phyloP scores from a whole-genome alignment of 1,140 invertebrate species.

The Lepidurus apus region DNA sequence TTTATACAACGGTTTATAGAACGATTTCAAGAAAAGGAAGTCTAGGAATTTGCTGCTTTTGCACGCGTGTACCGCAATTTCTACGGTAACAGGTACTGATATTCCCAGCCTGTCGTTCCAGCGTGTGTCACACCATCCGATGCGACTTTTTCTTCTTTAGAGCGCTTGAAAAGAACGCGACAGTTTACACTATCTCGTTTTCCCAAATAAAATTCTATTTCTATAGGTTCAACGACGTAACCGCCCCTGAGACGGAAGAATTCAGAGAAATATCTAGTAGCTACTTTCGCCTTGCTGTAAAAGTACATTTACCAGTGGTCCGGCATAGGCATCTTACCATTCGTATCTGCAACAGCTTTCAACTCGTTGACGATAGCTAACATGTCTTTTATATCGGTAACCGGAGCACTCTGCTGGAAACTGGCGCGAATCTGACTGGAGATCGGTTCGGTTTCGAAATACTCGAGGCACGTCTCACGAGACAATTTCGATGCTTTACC shows the following conservation, averaged over 20 bases:
- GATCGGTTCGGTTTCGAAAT: slow-evolving; percentile 26
- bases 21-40: too few relatives aligned
- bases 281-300: neutral
- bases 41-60: too few relatives aligned
- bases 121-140: neutral
- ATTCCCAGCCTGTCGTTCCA: slow-evolving; percentile 16
- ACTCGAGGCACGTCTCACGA: neutral
- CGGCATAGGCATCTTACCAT: neutral
- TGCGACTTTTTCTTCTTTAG: neutral
- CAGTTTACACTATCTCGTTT: slow-evolving; percentile 25
- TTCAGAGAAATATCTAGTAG: neutral
- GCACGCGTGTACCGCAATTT: neutral
- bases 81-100: slow-evolving; percentile 27
- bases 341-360: neutral
- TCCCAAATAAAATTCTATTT: slow-evolving; percentile 30
- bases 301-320: neutral
- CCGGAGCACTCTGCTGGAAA: slow-evolving; percentile 23
- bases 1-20: too few relatives aligned
- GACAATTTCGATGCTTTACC: slow-evolving; percentile 11
- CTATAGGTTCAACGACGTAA: slow-evolving; percentile 3
- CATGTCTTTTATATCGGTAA: neutral
- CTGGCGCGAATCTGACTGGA: slow-evolving; percentile 21
- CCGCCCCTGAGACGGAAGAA: neutral
- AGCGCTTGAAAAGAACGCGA: slow-evolving; percentile 23
- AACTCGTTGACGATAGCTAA: neutral